Conservation (phyloP, 2,113 vertebrate genomes). For the Pedionomus torquatus region DNA sequence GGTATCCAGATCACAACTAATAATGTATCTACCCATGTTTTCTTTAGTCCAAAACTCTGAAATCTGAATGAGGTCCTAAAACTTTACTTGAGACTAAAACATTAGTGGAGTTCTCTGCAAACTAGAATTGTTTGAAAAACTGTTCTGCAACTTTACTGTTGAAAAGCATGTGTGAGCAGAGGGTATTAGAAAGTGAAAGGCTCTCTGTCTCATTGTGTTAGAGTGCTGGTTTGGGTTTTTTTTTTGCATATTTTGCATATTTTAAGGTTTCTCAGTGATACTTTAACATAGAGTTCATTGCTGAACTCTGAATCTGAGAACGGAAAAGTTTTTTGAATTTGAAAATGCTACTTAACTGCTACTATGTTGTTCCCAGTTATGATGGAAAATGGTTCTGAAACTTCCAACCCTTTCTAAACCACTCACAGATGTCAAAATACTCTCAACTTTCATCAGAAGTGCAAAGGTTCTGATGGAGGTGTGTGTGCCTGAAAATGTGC, state of each 20-base stretch:
- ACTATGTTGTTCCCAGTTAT: background rate
- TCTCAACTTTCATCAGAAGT: background rate
- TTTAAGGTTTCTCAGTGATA: background rate
- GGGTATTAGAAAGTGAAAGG: background rate
- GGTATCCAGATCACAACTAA: background rate
- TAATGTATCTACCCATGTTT: background rate
- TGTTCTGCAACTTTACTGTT: background rate
- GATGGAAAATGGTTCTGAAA: background rate
- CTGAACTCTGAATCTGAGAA: background rate
- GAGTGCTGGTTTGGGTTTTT: background rate
- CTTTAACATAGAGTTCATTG: background rate
- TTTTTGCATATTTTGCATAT: background rate
- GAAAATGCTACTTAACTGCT: background rate
- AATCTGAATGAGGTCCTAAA: background rate
- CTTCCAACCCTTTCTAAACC: background rate
- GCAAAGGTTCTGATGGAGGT: background rate
- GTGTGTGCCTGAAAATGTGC: background rate
- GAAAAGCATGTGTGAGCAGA: background rate
- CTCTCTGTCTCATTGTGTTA: background rate
- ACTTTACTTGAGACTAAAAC: background rate
- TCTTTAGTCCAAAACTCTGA: background rate
- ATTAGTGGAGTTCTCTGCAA: background rate
- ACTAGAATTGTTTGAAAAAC: background rate
- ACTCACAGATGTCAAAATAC: background rate
- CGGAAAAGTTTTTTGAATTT: background rate